A percentile compares a stretch with the other conserved stretches of the same genome.
These are phyloP conservation scores for Eupeodes latifasciatus DNA, from an alignment of 2,888 invertebrate species.

Conservation along the genomic window DNA sequence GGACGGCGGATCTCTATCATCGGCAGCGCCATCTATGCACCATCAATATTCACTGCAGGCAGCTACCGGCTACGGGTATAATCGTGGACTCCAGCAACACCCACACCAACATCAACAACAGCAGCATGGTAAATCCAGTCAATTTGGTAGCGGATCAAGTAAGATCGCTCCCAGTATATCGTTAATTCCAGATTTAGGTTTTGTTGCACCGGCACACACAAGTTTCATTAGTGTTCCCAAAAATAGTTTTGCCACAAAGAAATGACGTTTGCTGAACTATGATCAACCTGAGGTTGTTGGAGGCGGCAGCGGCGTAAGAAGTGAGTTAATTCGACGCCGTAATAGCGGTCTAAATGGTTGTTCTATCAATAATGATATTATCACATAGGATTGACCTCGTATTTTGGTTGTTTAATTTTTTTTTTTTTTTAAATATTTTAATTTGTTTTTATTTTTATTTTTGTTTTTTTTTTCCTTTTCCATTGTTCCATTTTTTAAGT, in stretches of 20 bases:
- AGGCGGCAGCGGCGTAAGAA: background rate
- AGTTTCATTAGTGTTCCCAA: conserved; percentile 82
- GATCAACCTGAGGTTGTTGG: conserved; percentile 66
- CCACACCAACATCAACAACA: conserved; percentile 26
- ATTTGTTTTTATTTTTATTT: conserved; percentile 7
- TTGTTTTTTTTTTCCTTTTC: background rate
- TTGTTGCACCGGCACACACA: conserved; percentile 84
- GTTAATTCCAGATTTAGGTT: conserved; percentile 86
- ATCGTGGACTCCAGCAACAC: conserved; percentile 35
- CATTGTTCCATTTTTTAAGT: background rate
- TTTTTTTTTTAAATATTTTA: conserved; percentile 9
- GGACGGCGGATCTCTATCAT: conserved; percentile 60
- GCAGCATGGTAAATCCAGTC: conserved; percentile 75
- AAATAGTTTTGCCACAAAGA: conserved; percentile 81
- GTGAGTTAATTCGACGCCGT: conserved; percentile 51
- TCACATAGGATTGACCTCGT: conserved; percentile 62
- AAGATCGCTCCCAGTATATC: conserved; percentile 84
- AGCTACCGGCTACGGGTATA: conserved; percentile 77
- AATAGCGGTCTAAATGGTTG: conserved; percentile 68
- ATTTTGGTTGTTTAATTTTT: conserved; percentile 23
- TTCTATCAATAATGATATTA: conserved; percentile 74
- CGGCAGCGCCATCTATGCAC: conserved; percentile 68
- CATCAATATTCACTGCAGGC: conserved; percentile 60
- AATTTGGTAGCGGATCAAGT: conserved; percentile 79
- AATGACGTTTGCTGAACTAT: conserved; percentile 84